Conservation (phyloP, 2,888 invertebrate genomes). For the Pollenia angustigena region DNA sequence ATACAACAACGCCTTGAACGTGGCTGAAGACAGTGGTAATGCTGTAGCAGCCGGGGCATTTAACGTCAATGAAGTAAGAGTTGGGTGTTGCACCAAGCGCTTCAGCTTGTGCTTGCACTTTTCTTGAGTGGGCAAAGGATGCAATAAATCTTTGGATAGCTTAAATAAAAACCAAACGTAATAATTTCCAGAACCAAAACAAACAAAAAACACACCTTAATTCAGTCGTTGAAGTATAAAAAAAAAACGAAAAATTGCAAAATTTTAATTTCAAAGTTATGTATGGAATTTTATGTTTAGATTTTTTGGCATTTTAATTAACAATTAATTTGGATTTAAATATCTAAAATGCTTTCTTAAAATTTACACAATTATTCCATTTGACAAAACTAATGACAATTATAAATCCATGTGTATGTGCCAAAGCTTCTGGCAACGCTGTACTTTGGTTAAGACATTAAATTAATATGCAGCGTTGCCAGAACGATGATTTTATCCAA, state of each 20-base stretch:
- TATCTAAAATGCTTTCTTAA: not conserved
- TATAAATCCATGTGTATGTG: no score
- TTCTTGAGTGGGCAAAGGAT: constrained; percentile 97
- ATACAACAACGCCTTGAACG: constrained; percentile 99
- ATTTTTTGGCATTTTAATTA: constrained; percentile 12
- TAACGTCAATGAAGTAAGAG: constrained; percentile 99
- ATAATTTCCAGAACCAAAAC: constrained; percentile 84
- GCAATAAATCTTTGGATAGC: constrained; percentile 97
- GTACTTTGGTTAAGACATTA: no score
- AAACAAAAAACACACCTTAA: constrained; percentile 48
- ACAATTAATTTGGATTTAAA: not conserved
- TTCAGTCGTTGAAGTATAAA: not conserved
- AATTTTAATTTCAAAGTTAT: constrained; percentile 61
- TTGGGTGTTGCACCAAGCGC: constrained; percentile 99
- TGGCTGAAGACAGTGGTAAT: constrained; percentile 99
- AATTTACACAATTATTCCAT: no score
- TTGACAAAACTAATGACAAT: constrained; percentile 28
- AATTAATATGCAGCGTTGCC: no score
- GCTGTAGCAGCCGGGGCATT: constrained; percentile 99
- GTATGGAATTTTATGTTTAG: constrained; percentile 6
- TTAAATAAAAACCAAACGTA: no score
- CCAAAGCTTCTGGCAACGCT: no score
- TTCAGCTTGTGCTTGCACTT: constrained; percentile 97
- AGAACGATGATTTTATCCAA: no score
- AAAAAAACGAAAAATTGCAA: constrained; percentile 55